Base-by-base conservation (phyloP, 2,113 vertebrate species). In the Furnarius figulus region DNA sequence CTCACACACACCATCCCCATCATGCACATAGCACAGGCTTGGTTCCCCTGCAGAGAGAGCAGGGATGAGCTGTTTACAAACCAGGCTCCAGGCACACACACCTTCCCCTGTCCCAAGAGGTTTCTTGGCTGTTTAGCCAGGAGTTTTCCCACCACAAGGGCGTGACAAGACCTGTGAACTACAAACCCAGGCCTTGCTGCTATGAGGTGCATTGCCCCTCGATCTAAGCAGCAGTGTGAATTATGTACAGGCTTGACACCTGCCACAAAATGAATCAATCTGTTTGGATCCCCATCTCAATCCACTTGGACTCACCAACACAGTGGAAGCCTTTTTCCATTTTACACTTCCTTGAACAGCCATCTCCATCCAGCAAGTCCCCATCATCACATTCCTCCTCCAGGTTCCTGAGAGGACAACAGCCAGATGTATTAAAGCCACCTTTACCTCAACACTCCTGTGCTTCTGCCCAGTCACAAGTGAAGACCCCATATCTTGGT, bases 371-470 rank as follows among this genome's bases (percentile, higher is more conserved):
- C 96, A 99, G 44, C 76, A 99, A 97, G 90, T 99, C 98, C 33
- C 98, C 98, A 78, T 99, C 99, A 73, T 99, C 99, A 33, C 99
- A 99, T 85, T 99, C 98, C 76, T 99, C 99, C 40, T 96, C 97
- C 50, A 98, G 82, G 59, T 53, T 97, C 97, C 99, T 99, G 67
- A 70, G 35, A 87, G 49, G 37, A 68, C 39, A 59, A 62, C 18
- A 92, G 56, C 4, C 47, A 83, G 39, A 89, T 5, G 2, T 20
- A 62, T 73, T 80, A 89, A 70, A 21, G 55, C 3, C 35, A 42
- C 46, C 39, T 73, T 63, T 59, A 65, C 65, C 37, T 67, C 63
- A 66, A 40, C 10, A 16, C 8, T 30, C 23, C 35, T 28, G 9
- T 65, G 18, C 28, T 63, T 49, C 68, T 55, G 39, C 35, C 31